These are phyloP conservation scores for Apaloderma vittatum DNA, from an alignment of 2,113 vertebrate genomes.

Conservation along the genomic window DNA sequence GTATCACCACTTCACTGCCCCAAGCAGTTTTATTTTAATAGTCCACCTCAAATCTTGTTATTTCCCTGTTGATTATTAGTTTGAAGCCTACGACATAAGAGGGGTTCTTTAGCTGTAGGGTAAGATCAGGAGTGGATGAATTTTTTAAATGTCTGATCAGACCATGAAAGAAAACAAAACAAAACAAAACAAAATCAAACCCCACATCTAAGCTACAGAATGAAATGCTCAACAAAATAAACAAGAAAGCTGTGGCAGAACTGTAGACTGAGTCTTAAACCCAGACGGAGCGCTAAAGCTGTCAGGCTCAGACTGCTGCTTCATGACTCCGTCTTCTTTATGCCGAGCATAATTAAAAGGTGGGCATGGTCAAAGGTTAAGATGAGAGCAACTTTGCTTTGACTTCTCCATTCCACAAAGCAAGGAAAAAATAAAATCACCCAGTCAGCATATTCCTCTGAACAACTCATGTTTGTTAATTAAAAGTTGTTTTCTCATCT, in stretches of 20 bases:
- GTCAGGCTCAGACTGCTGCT: background rate
- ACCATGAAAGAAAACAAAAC: background rate
- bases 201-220: background rate
- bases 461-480: conserved; percentile 56
- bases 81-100: background rate
- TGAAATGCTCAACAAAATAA: background rate
- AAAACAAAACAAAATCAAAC: background rate
- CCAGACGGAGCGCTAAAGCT: background rate
- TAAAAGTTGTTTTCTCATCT: conserved; percentile 63
- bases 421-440: accelerated
- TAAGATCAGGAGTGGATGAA: background rate
- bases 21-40: background rate
- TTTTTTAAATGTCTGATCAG: background rate
- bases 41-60: background rate
- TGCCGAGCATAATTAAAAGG: background rate
- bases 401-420: background rate
- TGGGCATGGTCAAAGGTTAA: background rate
- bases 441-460: background rate
- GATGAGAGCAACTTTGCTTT: background rate
- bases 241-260: background rate
- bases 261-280: background rate
- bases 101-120: background rate
- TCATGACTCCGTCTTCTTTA: background rate
- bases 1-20: background rate
- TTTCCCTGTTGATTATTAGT: background rate